Conservation (phyloP, 1,140 invertebrate species). For the Bursaphelenchus mucronatus region DNA sequence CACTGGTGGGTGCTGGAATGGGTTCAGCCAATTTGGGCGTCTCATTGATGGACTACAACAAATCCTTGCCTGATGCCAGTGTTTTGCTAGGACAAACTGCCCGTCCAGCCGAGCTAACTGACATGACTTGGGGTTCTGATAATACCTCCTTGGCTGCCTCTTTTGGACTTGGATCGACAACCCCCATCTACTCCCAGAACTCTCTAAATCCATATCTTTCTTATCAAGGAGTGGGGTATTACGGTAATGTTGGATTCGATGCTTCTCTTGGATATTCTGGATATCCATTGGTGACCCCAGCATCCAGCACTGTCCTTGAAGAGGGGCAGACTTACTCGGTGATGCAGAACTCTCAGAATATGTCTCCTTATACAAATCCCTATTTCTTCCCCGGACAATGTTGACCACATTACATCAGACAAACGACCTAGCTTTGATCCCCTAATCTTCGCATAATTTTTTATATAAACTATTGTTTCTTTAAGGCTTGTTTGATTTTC, state of each 20-base stretch:
- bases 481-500: too few species aligned
- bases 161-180: not conserved
- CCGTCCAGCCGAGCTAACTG: slow-evolving; percentile 9
- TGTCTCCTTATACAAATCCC: slow-evolving; percentile 5
- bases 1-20: slow-evolving; percentile 13
- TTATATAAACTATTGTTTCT: too few species aligned
- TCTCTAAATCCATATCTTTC: not conserved
- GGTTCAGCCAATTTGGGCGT: not conserved
- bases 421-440: too few species aligned
- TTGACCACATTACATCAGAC: too few species aligned
- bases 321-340: slow-evolving; percentile 2
- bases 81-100: not conserved
- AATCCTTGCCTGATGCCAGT: slow-evolving; percentile 6
- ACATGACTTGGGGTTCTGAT: slow-evolving; percentile 15
- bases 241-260: slow-evolving; percentile 1
- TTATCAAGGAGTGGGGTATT: not conserved
- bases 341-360: slow-evolving; percentile 19
- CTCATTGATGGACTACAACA: slow-evolving; percentile 11
- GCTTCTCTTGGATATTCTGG: not conserved
- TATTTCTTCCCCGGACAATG: slow-evolving; percentile 10
- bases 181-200: slow-evolving; percentile 4
- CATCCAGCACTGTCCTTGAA: not conserved
- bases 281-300: not conserved
- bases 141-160: slow-evolving; percentile 4
- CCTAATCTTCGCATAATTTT: too few species aligned